Evolutionary conservation across 1,140 invertebrate genomes (phyloP), one percentile per base, ranked within the genome.

Genomic region (Ceratina japonica): DNA sequence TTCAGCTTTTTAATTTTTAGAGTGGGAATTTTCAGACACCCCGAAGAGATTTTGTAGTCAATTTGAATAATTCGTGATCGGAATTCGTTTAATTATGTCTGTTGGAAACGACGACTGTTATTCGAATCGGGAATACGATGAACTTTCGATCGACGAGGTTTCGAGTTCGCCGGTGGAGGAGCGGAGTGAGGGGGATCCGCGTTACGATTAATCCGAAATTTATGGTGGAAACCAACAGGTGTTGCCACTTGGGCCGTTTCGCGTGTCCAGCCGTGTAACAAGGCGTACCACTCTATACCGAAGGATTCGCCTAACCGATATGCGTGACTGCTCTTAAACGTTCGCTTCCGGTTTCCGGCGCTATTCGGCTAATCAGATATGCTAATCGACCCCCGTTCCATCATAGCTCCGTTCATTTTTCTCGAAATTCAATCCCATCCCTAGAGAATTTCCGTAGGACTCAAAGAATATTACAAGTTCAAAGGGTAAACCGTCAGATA

Each of bases 191-290:
- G 37, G 16, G 52, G 68, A 73, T 72, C n/a, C 70, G 37, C 44
- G 68, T 79, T 82, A 85, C 83, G 78, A 85, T 85, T 85, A 85
- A 85, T 85, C 84, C 79, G 75, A 85, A 85, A 85, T 85, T 85
- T 85, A 85, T 79, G 84, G 82, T 85, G 82, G 83, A 85, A 85
- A 82, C 82, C 86, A 87, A 87, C 85, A 87, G 82, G 86, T 87
- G 85, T 80, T 77, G 80, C 69, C 66, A 85, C 79, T 83, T 52
- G 56, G 83, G 64, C 79, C 74, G 73, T 81, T 77, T 85, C 83
- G 72, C 79, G 78, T 85, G 83, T 75, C 82, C 78, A 22, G 59
- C 58, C 61, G 79, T 85, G 85, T 87, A 87, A 85, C 86, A 87
- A 86, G 85, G 75, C 82, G 86, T 87, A 87, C 86, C 86, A 85